phyloP scores from a whole-genome alignment of 2,113 vertebrate genomes.

The Passer montanus region DNA sequence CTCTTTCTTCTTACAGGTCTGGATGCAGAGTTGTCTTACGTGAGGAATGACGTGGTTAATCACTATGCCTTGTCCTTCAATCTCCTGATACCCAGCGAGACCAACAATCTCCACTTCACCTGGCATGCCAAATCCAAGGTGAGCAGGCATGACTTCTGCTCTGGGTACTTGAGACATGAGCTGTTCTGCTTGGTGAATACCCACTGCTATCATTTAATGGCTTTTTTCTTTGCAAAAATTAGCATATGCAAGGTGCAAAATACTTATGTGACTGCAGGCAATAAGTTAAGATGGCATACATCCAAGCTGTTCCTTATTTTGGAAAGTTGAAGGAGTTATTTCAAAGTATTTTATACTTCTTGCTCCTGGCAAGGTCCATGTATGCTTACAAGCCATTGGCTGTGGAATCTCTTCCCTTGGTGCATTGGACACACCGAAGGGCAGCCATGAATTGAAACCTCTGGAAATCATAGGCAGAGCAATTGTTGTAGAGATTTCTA shows the following conservation, averaged over 20 bases:
- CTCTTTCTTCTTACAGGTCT: slow-evolving; percentile 77
- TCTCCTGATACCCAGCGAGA: slow-evolving; percentile 91
- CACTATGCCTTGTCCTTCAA: slow-evolving; percentile 94
- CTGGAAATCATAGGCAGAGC: neutral
- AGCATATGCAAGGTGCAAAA: neutral
- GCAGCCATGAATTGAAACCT: neutral
- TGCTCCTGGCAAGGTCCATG: neutral
- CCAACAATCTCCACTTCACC: slow-evolving; percentile 94
- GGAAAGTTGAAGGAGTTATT: neutral
- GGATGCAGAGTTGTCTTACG: slow-evolving; percentile 95
- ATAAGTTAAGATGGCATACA: neutral
- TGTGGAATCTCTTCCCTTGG: neutral
- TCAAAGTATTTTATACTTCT: neutral
- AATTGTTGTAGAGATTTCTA: neutral
- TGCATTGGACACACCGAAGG: neutral
- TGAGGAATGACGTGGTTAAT: slow-evolving; percentile 93
- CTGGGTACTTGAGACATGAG: no score
- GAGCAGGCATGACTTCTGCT: neutral
- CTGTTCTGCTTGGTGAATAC: neutral
- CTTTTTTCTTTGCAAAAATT: neutral
- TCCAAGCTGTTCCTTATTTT: neutral
- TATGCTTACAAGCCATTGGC: neutral
- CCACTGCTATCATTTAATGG: neutral
- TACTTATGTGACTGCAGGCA: neutral
- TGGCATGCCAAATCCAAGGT: slow-evolving; percentile 94